phyloP scores from a whole-genome alignment of 2,888 invertebrate species.

The Papilio demoleus region DNA sequence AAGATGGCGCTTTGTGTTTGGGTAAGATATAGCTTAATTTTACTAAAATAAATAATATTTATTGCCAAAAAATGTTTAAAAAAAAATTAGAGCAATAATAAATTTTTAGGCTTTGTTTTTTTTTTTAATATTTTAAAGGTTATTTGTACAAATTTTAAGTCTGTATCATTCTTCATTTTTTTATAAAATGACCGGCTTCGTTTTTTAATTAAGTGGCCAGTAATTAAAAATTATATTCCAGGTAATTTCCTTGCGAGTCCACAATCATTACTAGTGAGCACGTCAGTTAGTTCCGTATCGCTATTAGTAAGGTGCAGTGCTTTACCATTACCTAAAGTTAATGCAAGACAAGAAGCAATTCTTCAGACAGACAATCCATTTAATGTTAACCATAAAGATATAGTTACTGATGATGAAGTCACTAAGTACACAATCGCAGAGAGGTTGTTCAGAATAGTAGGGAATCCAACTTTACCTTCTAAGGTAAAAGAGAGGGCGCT shows the following conservation, averaged over 20 bases:
- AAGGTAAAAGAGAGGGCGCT: conserved; percentile 91
- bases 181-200: background rate
- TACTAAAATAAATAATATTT: background rate
- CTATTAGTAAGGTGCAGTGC: conserved; percentile 87
- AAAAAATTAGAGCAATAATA: background rate
- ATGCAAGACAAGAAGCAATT: conserved; percentile 69
- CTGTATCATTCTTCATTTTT: background rate
- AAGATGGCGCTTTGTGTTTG: conserved; percentile 82
- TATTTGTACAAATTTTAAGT: background rate
- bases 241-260: conserved; percentile 86
- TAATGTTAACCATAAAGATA: conserved; percentile 55
- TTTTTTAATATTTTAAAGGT: too few species aligned
- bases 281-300: conserved; percentile 88
- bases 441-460: conserved; percentile 87
- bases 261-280: conserved; percentile 85
- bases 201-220: background rate
- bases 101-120: background rate
- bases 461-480: conserved; percentile 87
- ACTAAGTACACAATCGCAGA: conserved; percentile 89
- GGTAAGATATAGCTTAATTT: conserved; percentile 69
- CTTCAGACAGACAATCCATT: conserved; percentile 70
- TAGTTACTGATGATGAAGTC: conserved; percentile 58
- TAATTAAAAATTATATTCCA: conserved; percentile 59
- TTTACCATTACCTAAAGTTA: conserved; percentile 85
- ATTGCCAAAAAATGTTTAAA: too few species aligned